Evolutionary conservation across 2,113 vertebrate genomes (phyloP).

Genomic region (Charina bottae): DNA sequence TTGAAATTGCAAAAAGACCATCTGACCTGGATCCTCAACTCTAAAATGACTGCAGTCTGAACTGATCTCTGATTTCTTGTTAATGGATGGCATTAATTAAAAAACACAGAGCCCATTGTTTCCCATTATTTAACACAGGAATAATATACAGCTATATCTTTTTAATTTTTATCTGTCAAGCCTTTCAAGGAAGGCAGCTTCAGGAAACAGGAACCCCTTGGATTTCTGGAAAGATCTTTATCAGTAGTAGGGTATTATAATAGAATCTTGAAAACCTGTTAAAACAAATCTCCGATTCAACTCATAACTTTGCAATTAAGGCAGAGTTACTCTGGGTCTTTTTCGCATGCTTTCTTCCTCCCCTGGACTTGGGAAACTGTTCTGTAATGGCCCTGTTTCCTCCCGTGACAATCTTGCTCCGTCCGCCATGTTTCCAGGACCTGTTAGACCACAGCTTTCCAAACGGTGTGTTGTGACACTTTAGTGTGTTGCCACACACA

Average conservation of each 20-base stretch:
- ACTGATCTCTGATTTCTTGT: background rate
- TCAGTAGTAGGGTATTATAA: background rate
- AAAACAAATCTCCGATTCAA: background rate
- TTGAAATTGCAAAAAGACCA: background rate
- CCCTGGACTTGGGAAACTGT: background rate
- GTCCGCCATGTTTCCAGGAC: background rate
- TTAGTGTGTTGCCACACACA: no score
- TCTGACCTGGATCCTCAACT: background rate
- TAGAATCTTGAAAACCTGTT: background rate
- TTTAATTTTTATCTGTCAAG: background rate
- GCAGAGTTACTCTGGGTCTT: background rate
- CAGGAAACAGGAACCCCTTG: background rate
- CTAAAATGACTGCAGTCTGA: background rate
- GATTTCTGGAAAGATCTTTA: background rate
- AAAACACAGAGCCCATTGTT: background rate
- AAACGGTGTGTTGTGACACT: no score
- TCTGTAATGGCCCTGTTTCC: background rate
- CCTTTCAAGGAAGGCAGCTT: background rate
- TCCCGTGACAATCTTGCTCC: background rate
- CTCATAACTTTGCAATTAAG: background rate
- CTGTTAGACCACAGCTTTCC: no score
- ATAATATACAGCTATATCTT: background rate
- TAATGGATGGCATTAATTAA: background rate
- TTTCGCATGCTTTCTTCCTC: background rate
- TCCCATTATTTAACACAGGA: background rate